Base-by-base conservation (phyloP, 2,113 vertebrate genomes). In the Saccopteryx bilineata region DNA sequence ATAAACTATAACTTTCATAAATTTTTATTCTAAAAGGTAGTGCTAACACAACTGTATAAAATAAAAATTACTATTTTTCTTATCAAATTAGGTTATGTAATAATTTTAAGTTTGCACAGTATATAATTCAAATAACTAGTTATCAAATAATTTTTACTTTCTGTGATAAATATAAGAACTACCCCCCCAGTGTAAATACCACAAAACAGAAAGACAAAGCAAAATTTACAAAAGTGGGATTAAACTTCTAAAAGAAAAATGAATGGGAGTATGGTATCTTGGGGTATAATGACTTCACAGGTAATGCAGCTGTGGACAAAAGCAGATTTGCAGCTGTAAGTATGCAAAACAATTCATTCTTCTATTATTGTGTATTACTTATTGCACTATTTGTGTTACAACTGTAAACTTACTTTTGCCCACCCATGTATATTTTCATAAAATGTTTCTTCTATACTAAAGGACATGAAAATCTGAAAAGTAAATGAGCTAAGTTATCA, bases 201-300 rank as follows among this genome's bases (percentile, higher is more conserved):
- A 92, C 5, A 46, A 81, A 63, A 12, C 12, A 74, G 19, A 33
- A 81, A 82, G 87, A 39, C 39, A 86, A 80, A 78, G 7, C 19
- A 87, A 74, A 95, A 81, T 65, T 76, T 71, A 93, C 9, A 75
- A 82, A 94, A 94, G 11, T 68, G 13, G 14, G 23, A 86, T 65
- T 84, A 33, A 6, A 75, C 24, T 82, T 87, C 56, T 63, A 56
- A 79, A 93, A 79, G 65, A 56, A 94, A 94, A 96, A 68, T 68
- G 28, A 94, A 54, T 58, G 26, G 9, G 63, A 86, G 1, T 58
- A 31, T 61, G 7, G 54, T 65, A 80, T 66, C 50, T 72, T 91
- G 65, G 79, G 17, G 48, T 60, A 69, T 15, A 80, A 56, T 39
- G n/a, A 94, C 65, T 84, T 96, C 13, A 81, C n/a, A 63, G 23